These are phyloP conservation scores for Illadopsis cleaveri DNA, from an alignment of 2,113 vertebrate genomes.

Conservation along the genomic window DNA sequence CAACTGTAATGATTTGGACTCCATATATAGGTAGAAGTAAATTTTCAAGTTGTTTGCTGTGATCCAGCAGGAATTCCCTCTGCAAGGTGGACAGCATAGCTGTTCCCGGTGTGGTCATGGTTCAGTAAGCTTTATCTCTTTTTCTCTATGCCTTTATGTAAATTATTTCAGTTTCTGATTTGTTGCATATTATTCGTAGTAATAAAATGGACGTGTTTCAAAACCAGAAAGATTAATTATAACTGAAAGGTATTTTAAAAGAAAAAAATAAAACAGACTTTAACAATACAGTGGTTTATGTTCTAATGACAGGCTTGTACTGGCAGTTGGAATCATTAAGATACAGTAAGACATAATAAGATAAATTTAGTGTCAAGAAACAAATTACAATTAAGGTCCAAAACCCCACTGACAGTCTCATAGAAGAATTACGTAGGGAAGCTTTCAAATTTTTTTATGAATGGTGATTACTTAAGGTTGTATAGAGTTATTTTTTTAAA, in stretches of 20 bases:
- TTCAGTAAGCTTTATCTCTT: not conserved
- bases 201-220: not conserved
- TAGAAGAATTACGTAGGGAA: not conserved
- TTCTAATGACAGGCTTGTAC: not conserved
- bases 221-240: not conserved
- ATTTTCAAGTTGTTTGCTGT: not conserved
- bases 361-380: not conserved
- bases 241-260: not conserved
- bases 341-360: not conserved
- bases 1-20: not conserved
- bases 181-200: not conserved
- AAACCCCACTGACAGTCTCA: not conserved
- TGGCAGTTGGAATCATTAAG: not conserved
- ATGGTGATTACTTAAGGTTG: not conserved
- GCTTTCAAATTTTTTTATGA: not conserved
- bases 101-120: fast-evolving
- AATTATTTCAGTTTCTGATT: not conserved
- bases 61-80: not conserved
- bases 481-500: not conserved
- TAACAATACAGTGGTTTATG: not conserved
- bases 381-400: not conserved
- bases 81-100: not conserved
- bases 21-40: not conserved
- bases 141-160: not conserved
- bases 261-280: not conserved